Conservation (phyloP, 2,113 vertebrate species). For the Hoplias malabaricus region DNA sequence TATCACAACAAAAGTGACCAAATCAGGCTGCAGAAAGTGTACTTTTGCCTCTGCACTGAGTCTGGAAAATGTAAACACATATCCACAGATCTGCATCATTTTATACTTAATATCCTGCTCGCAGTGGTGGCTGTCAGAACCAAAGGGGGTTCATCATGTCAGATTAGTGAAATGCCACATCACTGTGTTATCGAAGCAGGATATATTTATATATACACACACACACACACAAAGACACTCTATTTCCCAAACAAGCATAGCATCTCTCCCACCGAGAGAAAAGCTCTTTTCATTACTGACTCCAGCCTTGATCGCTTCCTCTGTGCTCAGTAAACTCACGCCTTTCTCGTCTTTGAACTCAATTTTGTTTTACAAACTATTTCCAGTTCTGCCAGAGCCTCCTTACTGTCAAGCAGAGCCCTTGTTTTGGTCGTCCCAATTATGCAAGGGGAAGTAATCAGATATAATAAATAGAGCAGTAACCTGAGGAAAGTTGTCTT, state of each 20-base stretch:
- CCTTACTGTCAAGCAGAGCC: too few species aligned
- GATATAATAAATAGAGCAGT: too few species aligned
- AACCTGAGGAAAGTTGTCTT: too few species aligned
- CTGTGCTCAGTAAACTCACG: background rate
- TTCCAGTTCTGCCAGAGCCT: too few species aligned
- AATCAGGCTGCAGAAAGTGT: too few species aligned
- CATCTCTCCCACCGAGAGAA: background rate
- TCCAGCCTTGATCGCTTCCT: background rate
- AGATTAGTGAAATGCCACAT: constrained; percentile 29
- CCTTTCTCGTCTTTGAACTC: background rate
- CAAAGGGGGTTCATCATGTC: background rate
- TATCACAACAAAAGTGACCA: too few species aligned
- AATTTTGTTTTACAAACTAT: too few species aligned
- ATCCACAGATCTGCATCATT: background rate
- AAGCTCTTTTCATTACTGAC: background rate
- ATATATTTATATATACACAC: background rate
- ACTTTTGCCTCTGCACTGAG: too few species aligned
- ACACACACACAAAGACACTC: background rate
- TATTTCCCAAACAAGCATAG: background rate
- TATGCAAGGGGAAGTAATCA: too few species aligned
- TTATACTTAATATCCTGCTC: constrained; percentile 12
- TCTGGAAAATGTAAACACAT: background rate
- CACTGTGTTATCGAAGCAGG: background rate
- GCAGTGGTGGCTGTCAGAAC: background rate
- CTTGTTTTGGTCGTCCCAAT: too few species aligned